phyloP scores from a whole-genome alignment of 2,797 vertebrate genomes.

The Muraenolepis orangiensis region DNA sequence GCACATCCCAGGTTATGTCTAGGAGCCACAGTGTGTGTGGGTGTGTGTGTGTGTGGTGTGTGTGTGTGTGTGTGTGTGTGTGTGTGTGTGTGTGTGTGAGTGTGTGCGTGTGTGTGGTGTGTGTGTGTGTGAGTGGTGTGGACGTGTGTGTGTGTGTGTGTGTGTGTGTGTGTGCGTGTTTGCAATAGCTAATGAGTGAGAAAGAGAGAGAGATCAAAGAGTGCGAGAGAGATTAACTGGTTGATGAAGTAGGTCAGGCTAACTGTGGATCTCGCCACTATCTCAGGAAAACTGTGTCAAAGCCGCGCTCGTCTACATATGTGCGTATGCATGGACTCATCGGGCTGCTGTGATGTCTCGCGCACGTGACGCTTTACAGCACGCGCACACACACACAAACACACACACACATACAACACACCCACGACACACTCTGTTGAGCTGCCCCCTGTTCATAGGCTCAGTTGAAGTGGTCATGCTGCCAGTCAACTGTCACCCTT shows the following conservation, averaged over 20 bases:
- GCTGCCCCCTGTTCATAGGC: not conserved
- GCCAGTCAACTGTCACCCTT: not conserved
- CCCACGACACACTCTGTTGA: constrained; percentile 27
- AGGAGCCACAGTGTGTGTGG: too few relatives aligned
- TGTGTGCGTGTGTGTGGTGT: constrained; percentile 7
- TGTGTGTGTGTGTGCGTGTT: constrained; percentile 14
- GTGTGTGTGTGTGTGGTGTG: too few relatives aligned
- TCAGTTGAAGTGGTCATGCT: not conserved
- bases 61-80: constrained; percentile 13
- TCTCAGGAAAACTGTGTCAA: constrained; percentile 32
- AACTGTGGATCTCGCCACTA: constrained; percentile 45
- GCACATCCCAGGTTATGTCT: not conserved
- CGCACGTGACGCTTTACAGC: constrained; percentile 19
- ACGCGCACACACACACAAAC: constrained; percentile 27
- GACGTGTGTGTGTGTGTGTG: constrained; percentile 9
- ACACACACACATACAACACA: constrained; percentile 25
- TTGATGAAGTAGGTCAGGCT: constrained; percentile 64
- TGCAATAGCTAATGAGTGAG: constrained; percentile 2
- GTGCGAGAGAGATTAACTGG: constrained; percentile 44
- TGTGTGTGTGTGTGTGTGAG: constrained; percentile 11
- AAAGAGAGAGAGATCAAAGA: constrained; percentile 38
- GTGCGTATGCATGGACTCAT: constrained; percentile 4
- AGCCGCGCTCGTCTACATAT: constrained; percentile 15
- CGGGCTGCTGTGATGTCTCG: constrained; percentile 1
- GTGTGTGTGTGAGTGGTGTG: constrained; percentile 13